These are phyloP conservation scores for Diarsia dahlii DNA, from an alignment of 2,888 invertebrate genomes.

Conservation along the genomic window DNA sequence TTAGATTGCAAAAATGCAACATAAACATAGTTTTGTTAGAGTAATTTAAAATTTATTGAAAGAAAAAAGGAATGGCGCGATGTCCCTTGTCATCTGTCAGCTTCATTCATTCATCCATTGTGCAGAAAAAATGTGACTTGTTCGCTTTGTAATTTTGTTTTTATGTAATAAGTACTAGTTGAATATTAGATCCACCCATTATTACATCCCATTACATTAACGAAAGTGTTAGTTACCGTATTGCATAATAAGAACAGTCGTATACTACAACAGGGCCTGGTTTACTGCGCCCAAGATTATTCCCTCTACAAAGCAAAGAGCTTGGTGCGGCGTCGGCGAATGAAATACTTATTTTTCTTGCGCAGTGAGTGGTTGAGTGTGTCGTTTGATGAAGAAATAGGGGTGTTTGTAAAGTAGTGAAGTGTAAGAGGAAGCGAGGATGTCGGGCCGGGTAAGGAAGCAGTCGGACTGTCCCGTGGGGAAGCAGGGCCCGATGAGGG, in stretches of 20 bases:
- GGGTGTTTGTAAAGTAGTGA: constrained; percentile 69
- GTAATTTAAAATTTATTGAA: constrained; percentile 64
- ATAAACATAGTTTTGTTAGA: constrained; percentile 49
- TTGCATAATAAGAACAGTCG: constrained; percentile 67
- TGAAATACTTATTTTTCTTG: constrained; percentile 79
- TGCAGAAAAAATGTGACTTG: constrained; percentile 90
- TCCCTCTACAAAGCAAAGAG: constrained; percentile 88
- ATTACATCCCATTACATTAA: constrained; percentile 75
- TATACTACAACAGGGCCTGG: constrained; percentile 51
- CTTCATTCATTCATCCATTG: constrained; percentile 90
- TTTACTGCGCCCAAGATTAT: constrained; percentile 76
- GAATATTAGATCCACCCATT: constrained; percentile 78
- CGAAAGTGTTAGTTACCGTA: constrained; percentile 70
- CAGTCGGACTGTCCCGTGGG: constrained; percentile 92
- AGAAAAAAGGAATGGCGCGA: constrained; percentile 86
- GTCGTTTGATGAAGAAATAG: constrained; percentile 71
- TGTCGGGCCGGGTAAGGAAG: constrained; percentile 92
- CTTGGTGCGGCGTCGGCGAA: constrained; percentile 84
- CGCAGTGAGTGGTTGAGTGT: constrained; percentile 75
- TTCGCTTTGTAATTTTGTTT: constrained; percentile 85
- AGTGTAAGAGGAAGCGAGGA: constrained; percentile 75
- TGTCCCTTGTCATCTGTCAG: constrained; percentile 88
- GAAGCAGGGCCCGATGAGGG: constrained; percentile 93
- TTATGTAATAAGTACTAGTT: constrained; percentile 81
- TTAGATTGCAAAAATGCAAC: constrained; percentile 49